phyloP scores from a whole-genome alignment of 2,113 vertebrate species.

The Montifringilla adamsi region DNA sequence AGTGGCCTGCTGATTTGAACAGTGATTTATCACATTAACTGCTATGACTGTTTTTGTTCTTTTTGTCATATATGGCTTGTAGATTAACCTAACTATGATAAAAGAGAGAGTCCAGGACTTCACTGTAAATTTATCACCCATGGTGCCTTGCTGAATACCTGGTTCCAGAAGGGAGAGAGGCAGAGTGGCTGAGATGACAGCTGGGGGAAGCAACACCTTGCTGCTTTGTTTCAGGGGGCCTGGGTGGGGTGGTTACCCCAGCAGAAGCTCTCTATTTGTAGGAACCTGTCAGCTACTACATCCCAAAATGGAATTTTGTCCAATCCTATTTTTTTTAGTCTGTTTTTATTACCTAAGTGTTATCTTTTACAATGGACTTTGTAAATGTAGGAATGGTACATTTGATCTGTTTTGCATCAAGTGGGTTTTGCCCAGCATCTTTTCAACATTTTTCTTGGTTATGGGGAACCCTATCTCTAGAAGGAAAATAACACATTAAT shows the following conservation, averaged over 20 bases:
- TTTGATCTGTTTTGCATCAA: neutral
- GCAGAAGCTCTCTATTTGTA: neutral
- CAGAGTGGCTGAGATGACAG: neutral
- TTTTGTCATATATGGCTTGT: slow-evolving; percentile 10
- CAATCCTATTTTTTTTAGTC: neutral
- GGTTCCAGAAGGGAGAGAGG: neutral
- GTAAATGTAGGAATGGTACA: neutral
- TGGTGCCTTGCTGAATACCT: neutral
- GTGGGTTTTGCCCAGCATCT: neutral
- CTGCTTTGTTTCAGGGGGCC: neutral
- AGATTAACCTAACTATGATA: slow-evolving; percentile 24
- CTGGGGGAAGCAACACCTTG: rapidly evolving
- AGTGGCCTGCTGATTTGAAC: slow-evolving; percentile 36
- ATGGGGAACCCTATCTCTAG: neutral
- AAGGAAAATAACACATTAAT: neutral
- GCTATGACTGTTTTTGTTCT: slow-evolving; percentile 32
- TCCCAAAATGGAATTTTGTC: neutral
- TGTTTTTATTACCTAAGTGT: neutral
- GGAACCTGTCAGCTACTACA: neutral
- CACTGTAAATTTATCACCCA: neutral
- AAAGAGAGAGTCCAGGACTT: neutral
- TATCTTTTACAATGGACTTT: neutral
- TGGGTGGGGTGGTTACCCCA: neutral
- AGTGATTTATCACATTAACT: slow-evolving; percentile 60
- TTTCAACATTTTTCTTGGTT: neutral